phyloP scores from a whole-genome alignment of 2,113 vertebrate species.

The Xerus inauris region DNA sequence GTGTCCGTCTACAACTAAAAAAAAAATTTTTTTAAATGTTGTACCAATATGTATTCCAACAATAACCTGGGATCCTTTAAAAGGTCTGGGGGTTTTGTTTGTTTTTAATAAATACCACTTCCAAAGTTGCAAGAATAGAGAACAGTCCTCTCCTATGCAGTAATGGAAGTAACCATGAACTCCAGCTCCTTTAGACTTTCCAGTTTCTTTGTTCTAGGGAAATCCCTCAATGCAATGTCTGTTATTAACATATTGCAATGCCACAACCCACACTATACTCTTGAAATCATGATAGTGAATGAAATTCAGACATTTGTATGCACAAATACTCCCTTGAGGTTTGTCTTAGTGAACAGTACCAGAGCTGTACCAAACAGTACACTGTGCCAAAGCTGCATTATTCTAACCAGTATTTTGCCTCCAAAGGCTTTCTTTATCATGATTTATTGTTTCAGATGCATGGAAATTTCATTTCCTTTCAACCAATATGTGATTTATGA shows the following conservation, averaged over 20 bases:
- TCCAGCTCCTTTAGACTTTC: background rate
- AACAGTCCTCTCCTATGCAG: background rate
- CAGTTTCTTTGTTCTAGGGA: background rate
- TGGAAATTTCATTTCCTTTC: background rate
- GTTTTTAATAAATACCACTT: background rate
- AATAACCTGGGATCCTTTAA: conserved; percentile 18
- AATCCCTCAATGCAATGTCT: background rate
- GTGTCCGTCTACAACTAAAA: too few species aligned
- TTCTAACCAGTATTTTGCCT: background rate
- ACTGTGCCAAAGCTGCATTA: background rate
- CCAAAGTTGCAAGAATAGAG: background rate
- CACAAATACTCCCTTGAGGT: background rate
- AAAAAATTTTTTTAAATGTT: too few species aligned
- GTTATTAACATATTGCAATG: background rate
- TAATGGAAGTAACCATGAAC: background rate
- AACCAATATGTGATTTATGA: background rate
- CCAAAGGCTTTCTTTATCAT: background rate
- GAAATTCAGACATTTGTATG: background rate
- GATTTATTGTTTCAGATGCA: background rate
- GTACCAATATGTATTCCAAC: background rate
- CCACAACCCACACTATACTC: background rate
- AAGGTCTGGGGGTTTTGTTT: background rate
- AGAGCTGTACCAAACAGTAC: too few species aligned
- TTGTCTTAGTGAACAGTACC: background rate
- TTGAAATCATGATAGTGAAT: background rate